Conservation (phyloP, 2,888 invertebrate genomes). For the Nebria brevicollis region DNA sequence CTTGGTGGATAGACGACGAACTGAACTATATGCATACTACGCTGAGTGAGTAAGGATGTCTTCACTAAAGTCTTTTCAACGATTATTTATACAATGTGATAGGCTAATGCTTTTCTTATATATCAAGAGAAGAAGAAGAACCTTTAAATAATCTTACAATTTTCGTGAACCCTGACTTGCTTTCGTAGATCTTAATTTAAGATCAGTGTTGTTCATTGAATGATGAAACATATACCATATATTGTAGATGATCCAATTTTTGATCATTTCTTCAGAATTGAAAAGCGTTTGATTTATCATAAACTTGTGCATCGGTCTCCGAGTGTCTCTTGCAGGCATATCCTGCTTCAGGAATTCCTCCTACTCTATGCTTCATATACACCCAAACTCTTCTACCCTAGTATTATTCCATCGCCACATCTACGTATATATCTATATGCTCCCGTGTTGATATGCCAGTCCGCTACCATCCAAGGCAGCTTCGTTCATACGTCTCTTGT, state of each 20-base stretch:
- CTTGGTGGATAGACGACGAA: neutral
- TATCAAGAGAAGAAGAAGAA: neutral
- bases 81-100: neutral
- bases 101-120: neutral
- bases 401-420: neutral
- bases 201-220: no score
- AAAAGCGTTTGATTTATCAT: slow-evolving; percentile 22
- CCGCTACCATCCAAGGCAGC: neutral
- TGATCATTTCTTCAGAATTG: neutral
- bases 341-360: slow-evolving; percentile 10
- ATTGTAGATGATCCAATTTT: no score
- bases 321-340: slow-evolving; percentile 18
- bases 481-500: slow-evolving; percentile 11
- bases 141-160: neutral
- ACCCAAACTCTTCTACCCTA: neutral
- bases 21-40: neutral
- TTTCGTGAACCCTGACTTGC: neutral
- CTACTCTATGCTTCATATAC: no score
- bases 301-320: slow-evolving; percentile 5
- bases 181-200: no score
- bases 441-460: slow-evolving; percentile 13
- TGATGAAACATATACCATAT: neutral
- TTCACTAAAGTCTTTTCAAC: neutral
- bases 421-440: neutral
- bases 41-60: neutral